Conservation (phyloP, 2,888 invertebrate species). For the Poecilobothrus nobilitatus region DNA sequence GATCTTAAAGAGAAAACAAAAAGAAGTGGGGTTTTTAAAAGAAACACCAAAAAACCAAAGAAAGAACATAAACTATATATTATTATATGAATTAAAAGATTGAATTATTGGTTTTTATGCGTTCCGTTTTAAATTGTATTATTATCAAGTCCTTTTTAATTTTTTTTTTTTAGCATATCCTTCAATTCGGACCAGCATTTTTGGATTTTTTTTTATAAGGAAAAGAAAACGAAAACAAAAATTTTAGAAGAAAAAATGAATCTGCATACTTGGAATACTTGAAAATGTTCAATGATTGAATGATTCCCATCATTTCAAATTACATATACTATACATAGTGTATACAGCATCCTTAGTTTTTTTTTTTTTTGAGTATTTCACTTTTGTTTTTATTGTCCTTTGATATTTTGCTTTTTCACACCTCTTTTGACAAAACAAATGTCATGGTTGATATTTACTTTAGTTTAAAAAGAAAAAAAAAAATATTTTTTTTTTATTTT, state of each 20-base stretch:
- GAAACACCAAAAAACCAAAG: too few species aligned
- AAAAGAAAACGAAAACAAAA: not conserved
- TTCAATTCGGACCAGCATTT: not conserved
- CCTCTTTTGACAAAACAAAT: not conserved
- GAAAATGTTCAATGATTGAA: not conserved
- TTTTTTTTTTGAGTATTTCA: too few species aligned
- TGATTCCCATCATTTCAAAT: not conserved
- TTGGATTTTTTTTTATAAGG: not conserved
- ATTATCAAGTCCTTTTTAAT: not conserved
- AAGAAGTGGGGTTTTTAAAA: too few species aligned
- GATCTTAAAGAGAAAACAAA: too few species aligned
- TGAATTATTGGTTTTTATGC: too few species aligned
- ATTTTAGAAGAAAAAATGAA: not conserved
- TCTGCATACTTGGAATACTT: not conserved
- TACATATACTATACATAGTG: too few species aligned
- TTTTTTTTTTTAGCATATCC: not conserved
- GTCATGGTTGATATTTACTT: not conserved
- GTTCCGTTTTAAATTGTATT: too few species aligned
- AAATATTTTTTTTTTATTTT: not conserved
- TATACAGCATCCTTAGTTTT: not conserved
- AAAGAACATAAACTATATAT: too few species aligned
- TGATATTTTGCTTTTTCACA: not conserved
- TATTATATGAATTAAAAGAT: too few species aligned
- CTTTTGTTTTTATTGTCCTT: not conserved
- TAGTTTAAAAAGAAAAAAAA: not conserved